Evolutionary conservation across 2,797 vertebrate species (phyloP).

Genomic region (Nyctibius grandis): DNA sequence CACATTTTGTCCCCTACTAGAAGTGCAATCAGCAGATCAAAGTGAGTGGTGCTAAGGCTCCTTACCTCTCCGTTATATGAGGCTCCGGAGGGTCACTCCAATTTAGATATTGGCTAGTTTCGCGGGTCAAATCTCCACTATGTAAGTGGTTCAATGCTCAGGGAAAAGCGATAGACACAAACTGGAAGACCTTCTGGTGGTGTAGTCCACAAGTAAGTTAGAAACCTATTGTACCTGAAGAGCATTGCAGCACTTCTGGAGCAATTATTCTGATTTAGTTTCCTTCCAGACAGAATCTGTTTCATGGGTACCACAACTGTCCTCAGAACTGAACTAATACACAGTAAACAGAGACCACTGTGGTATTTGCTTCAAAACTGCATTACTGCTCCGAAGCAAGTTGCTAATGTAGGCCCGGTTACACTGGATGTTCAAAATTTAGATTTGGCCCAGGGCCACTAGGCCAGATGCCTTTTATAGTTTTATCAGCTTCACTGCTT

Average conservation of each 20-base stretch:
- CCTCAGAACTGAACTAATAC: neutral
- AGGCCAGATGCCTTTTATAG: neutral
- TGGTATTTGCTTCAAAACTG: neutral
- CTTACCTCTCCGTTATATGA: neutral
- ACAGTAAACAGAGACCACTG: neutral
- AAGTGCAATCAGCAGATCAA: neutral
- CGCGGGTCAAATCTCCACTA: neutral
- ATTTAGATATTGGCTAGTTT: neutral
- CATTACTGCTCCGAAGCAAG: neutral
- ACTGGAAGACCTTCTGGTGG: neutral
- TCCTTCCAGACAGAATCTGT: neutral
- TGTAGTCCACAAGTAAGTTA: neutral
- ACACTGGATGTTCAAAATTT: neutral
- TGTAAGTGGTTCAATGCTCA: neutral
- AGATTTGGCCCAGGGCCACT: neutral
- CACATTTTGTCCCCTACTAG: neutral
- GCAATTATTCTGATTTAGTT: neutral
- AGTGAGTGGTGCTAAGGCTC: neutral
- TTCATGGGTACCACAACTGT: neutral
- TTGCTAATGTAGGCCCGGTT: neutral
- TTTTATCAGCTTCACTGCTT: neutral
- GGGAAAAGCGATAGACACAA: neutral
- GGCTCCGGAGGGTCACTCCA: neutral
- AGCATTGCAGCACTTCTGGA: neutral
- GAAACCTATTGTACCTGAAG: neutral